Base-by-base conservation (phyloP, 1,140 invertebrate species). In the Brachionus sp. region DNA sequence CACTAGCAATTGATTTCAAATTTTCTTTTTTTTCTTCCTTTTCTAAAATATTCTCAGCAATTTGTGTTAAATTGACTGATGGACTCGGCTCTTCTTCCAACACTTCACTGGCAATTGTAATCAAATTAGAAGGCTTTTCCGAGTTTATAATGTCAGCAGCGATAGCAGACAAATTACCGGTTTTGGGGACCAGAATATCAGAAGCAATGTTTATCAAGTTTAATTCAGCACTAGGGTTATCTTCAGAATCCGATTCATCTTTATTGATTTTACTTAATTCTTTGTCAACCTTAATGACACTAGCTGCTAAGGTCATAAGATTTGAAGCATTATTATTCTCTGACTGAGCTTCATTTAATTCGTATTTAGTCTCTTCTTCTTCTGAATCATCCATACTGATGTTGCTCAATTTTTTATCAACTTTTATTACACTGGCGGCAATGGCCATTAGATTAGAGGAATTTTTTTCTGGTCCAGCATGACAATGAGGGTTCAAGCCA, bases 401-500 rank as follows among this genome's bases (percentile, higher is more conserved):
- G 3, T 57, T 57, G 5, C 50, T 57, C 19, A 78, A 53, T 78
- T 57, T 78, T 16, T 62, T 46, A 35, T 80, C 77, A 62, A 44
- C 50, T 80, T 80, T 80, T 42, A 80, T 5, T 13, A 80, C 35
- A 33, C 19, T 44, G 12, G 50, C 50, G 3, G 77, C 37, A n/a
- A 80, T 37, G 19, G 77, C 53, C n/a, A 80, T 42, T 35, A 80
- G 57, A n/a, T 80, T 80, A 3, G 35, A 16, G 5, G 46, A 9
- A 10, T 37, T 33, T 50, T 62, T 23, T 53, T 53, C 42, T 19
- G 46, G 12, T 62, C 57, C 19, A 35, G 23, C 4, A 19, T 37
- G 19, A 80, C 33, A 35, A 39, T 80, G 33, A 4, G 77, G 62
- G n/a, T 80, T 80, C 7, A 80, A n/a, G 16, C 77, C 77, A 19